Evolutionary conservation across 2,797 vertebrate genomes (phyloP), one percentile per base, ranked within the genome.

Genomic region (Siniperca scherzeri): DNA sequence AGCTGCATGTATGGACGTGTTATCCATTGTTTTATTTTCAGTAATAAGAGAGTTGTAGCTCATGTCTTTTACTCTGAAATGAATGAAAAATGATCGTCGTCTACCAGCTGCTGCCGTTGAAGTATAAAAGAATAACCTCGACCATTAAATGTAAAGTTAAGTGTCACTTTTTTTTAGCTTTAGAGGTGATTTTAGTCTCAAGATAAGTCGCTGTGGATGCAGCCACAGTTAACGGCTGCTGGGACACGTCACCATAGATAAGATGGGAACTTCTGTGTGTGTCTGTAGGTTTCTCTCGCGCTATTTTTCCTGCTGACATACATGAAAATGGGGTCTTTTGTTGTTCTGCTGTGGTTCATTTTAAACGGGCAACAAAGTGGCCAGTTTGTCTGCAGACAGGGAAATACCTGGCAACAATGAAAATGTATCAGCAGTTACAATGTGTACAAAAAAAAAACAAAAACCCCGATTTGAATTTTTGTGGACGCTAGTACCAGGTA

Each of bases 211-310:
- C 3, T 68, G 16, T 22, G 4, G 21, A 60, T 77, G 36, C 33
- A 77, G 22, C 4, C 14, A 2, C 57, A 70, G 46, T 40, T 14
- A 71, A 53, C 57, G 50, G 65, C 76, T 56, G 30, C 77, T 90
- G 84, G 90, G 94, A 95, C 94, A 95, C 94, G 94, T 95, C 94
- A 95, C 82, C 93, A 90, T 74, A 89, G 82, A 91, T 83, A 78
- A 85, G 74, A 70, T 25, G 52, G 46, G 21, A 30, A 62, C 68
- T 52, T 33, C 14, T 75, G 55, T 75, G 73, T 62, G 52, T 38
- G 21, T 74, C 61, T 27, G 40, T 25, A 19, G 12, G 48, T 67
- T 57, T 76, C 11, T 68, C 44, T 44, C 0, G 7, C 5, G 14
- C 22, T 3, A 22, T 8, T 46, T n/a, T 30, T 19, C 40, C 21